Conservation (phyloP, 2,888 invertebrate genomes). For the Ditula angustiorana region DNA sequence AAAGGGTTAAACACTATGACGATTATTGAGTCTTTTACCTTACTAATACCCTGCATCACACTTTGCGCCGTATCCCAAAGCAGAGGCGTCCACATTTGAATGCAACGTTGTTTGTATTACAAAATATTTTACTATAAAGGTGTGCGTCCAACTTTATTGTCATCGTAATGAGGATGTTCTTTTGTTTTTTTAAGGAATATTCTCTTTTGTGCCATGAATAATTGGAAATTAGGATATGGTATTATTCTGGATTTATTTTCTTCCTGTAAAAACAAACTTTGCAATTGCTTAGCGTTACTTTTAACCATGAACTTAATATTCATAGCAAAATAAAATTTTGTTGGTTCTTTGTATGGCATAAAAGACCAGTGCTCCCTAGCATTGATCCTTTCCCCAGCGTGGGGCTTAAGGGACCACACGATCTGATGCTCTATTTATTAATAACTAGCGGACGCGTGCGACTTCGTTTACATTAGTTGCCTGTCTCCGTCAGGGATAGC, state of each 20-base stretch:
- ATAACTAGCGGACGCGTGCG: too few relatives aligned
- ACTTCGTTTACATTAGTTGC: too few relatives aligned
- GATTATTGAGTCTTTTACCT: conserved; percentile 65
- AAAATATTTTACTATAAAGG: conserved; percentile 17
- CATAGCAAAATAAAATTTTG: too few relatives aligned
- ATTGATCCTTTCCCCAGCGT: too few relatives aligned
- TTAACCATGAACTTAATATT: too few relatives aligned
- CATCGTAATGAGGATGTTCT: conserved; percentile 59
- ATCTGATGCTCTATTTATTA: too few relatives aligned
- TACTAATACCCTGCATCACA: conserved; percentile 37
- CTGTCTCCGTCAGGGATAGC: too few relatives aligned
- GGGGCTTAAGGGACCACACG: too few relatives aligned
- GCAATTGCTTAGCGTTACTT: too few relatives aligned
- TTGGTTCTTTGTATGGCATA: too few relatives aligned
- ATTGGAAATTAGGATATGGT: conserved; percentile 16
- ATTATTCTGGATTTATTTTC: background rate
- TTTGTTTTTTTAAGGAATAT: conserved; percentile 36
- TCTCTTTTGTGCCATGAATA: conserved; percentile 20
- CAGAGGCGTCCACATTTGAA: conserved; percentile 2
- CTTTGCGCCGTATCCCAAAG: conserved; percentile 39
- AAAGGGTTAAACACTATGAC: conserved; percentile 71
- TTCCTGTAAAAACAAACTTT: too few relatives aligned
- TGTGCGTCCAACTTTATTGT: conserved; percentile 56
- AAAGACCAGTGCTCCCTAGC: too few relatives aligned
- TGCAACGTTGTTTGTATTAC: conserved; percentile 15